Percentiles rank a stretch among this genome's conserved stretches.
These are phyloP conservation scores for Helobdella robusta DNA, from an alignment of 2,888 invertebrate genomes.

Conservation along the genomic window DNA sequence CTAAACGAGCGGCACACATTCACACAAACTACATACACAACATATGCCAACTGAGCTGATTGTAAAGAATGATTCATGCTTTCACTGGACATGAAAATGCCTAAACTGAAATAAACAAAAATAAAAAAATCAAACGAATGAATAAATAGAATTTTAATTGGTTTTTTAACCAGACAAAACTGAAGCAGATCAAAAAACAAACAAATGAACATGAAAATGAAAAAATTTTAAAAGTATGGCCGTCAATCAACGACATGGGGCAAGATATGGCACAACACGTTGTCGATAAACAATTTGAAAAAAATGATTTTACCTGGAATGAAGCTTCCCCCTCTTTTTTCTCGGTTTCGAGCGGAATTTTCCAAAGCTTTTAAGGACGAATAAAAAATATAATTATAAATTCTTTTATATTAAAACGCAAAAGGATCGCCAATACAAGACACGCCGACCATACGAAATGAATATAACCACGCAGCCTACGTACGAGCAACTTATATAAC, in stretches of 20 bases:
- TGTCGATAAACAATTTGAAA: neutral
- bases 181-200: neutral
- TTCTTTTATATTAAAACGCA: neutral
- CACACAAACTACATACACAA: no score
- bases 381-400: neutral
- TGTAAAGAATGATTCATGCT: no score
- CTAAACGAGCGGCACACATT: no score
- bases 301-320: slow-evolving; percentile 23
- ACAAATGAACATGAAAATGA: neutral
- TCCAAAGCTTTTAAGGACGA: slow-evolving; percentile 19
- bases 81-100: no score
- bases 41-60: no score
- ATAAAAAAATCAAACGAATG: no score
- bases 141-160: no score
- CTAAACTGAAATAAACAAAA: no score
- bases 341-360: slow-evolving; percentile 28
- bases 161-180: no score
- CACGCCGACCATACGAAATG: neutral
- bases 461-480: no score
- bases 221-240: neutral
- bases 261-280: neutral
- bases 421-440: neutral
- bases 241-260: no score
- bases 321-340: slow-evolving; percentile 27
- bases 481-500: neutral